Base-by-base conservation (phyloP, 2,888 invertebrate genomes). In the Lottia gigantea region DNA sequence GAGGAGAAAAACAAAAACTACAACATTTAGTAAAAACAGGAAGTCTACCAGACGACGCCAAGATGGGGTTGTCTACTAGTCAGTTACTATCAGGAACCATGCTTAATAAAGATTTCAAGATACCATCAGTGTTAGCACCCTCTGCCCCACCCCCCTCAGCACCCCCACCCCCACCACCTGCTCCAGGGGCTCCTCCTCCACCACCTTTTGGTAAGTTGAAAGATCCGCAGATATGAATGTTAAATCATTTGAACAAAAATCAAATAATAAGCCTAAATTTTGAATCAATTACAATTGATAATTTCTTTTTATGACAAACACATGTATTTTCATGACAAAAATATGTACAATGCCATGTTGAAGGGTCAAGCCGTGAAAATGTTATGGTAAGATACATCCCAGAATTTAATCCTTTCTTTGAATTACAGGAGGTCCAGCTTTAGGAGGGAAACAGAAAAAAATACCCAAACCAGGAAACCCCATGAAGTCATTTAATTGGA, bases 401-500 rank as follows among this genome's bases (percentile, higher is more conserved):
- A n/a, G n/a, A 63, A 11, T 14, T 49, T 40, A 31, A 8, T 1
- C 16, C 15, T 61, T 63, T 31, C 6, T 31, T 31, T 31, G n/a
- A n/a, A 61, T 61, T 40, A 31, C 16, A n/a, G 23, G 45, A 71
- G 75, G 15, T 73, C 69, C 4, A 0, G 31, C 16, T 16, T 11
- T 61, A 7, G 49, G 79, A 15, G 70, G 71, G 15, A 77, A 76
- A 31, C 79, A 82, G 74, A 96, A 95, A 89, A 95, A 96, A 89
- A 95, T 96, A 71, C 98, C 98, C 15, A 95, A 95, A 81, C 95
- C 98, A 0, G 92, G 94, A 7, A 95, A 95, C 88, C 95, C 97
- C 0, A 90, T 98, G 69, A 98, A 98, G 89, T 96, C 96, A 69
- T 96, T 98, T 90, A 98, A 98, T 90, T 98, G 98, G 98, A 95